These are phyloP conservation scores for Pachypeltis micranthus DNA, from an alignment of 1,140 invertebrate genomes.

Conservation along the genomic window DNA sequence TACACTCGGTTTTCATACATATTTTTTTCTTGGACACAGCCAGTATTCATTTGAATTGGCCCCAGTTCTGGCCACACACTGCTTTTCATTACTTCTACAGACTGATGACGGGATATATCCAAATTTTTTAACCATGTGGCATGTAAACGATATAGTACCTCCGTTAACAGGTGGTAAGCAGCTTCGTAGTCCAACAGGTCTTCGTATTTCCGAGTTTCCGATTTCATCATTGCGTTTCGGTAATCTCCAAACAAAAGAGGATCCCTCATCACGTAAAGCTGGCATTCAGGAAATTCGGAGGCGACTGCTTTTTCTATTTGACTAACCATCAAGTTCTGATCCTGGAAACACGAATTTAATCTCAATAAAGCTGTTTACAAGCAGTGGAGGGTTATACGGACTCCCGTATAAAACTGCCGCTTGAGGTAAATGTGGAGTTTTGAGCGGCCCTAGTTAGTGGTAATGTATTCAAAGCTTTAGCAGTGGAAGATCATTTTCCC, in stretches of 20 bases:
- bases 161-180: constrained; percentile 68
- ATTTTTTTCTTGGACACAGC: no score
- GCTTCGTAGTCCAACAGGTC: constrained; percentile 81
- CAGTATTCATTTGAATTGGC: no score
- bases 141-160: constrained; percentile 45
- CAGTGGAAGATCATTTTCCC: no score
- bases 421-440: no score
- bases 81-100: background rate
- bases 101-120: background rate
- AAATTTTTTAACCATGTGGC: constrained; percentile 2
- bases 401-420: no score
- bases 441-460: no score
- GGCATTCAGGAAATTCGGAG: constrained; percentile 38
- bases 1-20: no score
- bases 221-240: constrained; percentile 65
- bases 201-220: constrained; percentile 68
- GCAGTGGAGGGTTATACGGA: no score
- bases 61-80: background rate
- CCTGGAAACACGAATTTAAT: constrained; percentile 31
- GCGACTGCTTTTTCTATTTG: constrained; percentile 40
- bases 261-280: constrained; percentile 60
- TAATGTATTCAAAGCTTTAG: no score
- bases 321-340: constrained; percentile 38
- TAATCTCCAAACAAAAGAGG: constrained; percentile 81
- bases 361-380: background rate